Evolutionary conservation across 2,113 vertebrate genomes (phyloP).

Genomic region (Scortum barcoo): DNA sequence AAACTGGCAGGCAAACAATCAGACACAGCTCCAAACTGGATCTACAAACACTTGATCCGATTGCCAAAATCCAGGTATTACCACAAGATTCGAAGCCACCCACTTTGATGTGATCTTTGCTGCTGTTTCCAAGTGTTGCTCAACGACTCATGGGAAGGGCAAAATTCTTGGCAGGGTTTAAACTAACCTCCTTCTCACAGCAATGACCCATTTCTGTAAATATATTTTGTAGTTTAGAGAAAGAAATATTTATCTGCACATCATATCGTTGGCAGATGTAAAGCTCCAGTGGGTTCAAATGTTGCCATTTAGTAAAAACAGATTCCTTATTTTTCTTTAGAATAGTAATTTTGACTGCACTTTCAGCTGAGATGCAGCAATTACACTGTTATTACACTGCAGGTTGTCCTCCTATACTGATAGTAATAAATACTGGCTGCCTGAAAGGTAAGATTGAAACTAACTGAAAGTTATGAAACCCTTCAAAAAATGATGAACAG

Average conservation of each 20-base stretch:
- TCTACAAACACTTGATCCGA: neutral
- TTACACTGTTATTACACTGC: too few relatives aligned
- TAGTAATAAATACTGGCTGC: neutral
- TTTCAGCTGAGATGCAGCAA: neutral
- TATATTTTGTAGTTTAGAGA: neutral
- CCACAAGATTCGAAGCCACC: neutral
- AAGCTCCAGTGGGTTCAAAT: neutral
- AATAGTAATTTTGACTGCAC: neutral
- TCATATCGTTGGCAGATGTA: neutral
- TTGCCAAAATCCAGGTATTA: neutral
- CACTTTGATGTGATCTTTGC: constrained; percentile 10
- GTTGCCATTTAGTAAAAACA: neutral
- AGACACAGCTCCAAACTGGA: neutral
- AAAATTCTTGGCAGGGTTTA: constrained; percentile 30
- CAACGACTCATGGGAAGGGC: neutral
- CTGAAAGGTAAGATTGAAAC: neutral
- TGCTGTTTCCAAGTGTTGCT: constrained; percentile 38
- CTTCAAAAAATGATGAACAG: neutral
- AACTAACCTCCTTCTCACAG: neutral
- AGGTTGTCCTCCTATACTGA: neutral
- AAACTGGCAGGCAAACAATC: constrained; percentile 9
- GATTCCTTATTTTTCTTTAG: neutral
- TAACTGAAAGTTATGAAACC: neutral
- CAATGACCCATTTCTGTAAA: constrained; percentile 13
- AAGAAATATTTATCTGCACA: neutral